Evolutionary conservation across 2,797 vertebrate genomes (phyloP).

Genomic region (Sciaenops ocellatus): DNA sequence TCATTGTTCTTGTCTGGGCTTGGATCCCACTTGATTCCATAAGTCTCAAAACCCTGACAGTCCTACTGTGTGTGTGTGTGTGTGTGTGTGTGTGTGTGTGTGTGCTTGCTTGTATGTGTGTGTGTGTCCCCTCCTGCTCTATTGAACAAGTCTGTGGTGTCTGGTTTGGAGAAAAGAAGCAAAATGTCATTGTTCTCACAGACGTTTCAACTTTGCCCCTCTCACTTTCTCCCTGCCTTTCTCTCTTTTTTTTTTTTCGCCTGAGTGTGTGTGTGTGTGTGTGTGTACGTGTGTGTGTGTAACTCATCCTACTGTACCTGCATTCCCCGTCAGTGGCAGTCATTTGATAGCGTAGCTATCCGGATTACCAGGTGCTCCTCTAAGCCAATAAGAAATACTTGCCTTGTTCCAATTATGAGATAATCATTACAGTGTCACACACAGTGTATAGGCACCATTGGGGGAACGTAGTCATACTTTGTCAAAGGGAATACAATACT

Average conservation of each 20-base stretch:
- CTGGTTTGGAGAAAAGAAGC: slow-evolving; percentile 77
- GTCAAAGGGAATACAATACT: slow-evolving; percentile 38
- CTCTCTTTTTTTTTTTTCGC: slow-evolving; percentile 39
- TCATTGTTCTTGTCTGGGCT: slow-evolving; percentile 78
- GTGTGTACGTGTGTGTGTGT: slow-evolving; percentile 47
- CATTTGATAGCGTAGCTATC: slow-evolving; percentile 70
- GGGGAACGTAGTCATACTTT: slow-evolving; percentile 32
- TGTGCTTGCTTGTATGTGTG: slow-evolving; percentile 40
- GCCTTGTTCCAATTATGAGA: slow-evolving; percentile 80
- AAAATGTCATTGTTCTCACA: slow-evolving; percentile 81
- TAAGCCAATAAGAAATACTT: slow-evolving; percentile 76
- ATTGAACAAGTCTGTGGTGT: slow-evolving; percentile 78
- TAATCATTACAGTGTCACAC: slow-evolving; percentile 76
- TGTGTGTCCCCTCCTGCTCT: slow-evolving; percentile 63
- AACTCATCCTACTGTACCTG: slow-evolving; percentile 77
- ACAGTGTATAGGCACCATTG: slow-evolving; percentile 42
- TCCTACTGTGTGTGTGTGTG: slow-evolving; percentile 63
- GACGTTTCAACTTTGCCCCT: slow-evolving; percentile 83
- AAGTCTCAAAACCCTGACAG: slow-evolving; percentile 77
- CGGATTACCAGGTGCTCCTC: slow-evolving; percentile 72
- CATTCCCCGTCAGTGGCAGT: slow-evolving; percentile 66
- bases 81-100: slow-evolving; percentile 59
- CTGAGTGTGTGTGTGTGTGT: slow-evolving; percentile 35
- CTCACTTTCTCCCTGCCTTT: slow-evolving; percentile 72
- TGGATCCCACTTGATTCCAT: slow-evolving; percentile 79